A percentile compares a stretch with the other conserved stretches of the same genome.
Evolutionary conservation across 92 coral and sea anemone genomes (phyloP).

Genomic region (Chrysogorgia sp.): DNA sequence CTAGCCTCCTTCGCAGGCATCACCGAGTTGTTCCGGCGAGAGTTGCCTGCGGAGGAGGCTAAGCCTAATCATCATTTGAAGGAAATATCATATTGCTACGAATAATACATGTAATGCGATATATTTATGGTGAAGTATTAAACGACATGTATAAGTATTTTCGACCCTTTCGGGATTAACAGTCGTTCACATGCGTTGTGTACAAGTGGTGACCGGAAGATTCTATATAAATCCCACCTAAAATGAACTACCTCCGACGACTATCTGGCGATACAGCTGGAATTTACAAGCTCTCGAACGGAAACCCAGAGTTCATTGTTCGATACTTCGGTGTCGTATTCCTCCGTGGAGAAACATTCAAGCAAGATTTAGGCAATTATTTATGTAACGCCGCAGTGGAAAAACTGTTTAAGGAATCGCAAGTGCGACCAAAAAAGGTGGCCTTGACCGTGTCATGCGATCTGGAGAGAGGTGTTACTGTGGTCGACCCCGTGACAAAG

Average conservation of each 20-base stretch:
- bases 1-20: too few relatives aligned
- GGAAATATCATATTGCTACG: too few relatives aligned
- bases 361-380: slow-evolving; percentile 23
- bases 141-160: too few relatives aligned
- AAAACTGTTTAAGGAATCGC: slow-evolving; percentile 39
- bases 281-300: slow-evolving; percentile 37
- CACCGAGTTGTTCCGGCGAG: too few relatives aligned
- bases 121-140: too few relatives aligned
- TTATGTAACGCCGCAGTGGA: slow-evolving; percentile 41
- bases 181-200: too few relatives aligned
- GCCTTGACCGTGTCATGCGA: slow-evolving; percentile 74
- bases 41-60: too few relatives aligned
- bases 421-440: slow-evolving; percentile 60
- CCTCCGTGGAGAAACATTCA: slow-evolving; percentile 28
- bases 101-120: too few relatives aligned
- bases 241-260: slow-evolving; percentile 37
- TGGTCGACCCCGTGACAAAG: slow-evolving; percentile 67
- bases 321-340: slow-evolving; percentile 39
- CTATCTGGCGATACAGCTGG: slow-evolving; percentile 41
- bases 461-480: slow-evolving; percentile 72
- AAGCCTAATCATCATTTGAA: too few relatives aligned
- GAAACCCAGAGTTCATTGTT: slow-evolving; percentile 32
- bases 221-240: too few relatives aligned
- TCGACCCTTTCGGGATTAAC: too few relatives aligned
- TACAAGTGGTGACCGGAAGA: too few relatives aligned